phyloP scores from a whole-genome alignment of 2,888 invertebrate species.

The Orthonevra nobilis region DNA sequence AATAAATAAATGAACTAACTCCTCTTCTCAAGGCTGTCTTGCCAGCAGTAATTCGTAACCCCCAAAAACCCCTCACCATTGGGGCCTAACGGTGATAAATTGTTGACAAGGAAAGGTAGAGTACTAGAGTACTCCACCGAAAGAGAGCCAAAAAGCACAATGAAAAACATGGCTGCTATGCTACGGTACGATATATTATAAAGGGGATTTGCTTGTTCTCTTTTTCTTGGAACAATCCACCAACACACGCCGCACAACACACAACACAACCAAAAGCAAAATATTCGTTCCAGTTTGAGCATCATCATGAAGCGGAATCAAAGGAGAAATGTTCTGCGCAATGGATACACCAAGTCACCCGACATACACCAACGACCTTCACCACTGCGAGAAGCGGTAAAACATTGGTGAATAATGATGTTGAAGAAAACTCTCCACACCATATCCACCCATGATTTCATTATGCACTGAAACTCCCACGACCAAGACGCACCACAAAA shows the following conservation, averaged over 20 bases:
- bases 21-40: conserved; percentile 68
- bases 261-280: conserved; percentile 38
- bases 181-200: conserved; percentile 24
- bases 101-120: conserved; percentile 52
- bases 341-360: conserved; percentile 19
- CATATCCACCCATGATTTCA: conserved; percentile 52
- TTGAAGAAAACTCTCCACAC: conserved; percentile 49
- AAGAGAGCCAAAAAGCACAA: conserved; percentile 34
- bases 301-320: neutral
- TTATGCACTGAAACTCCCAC: conserved; percentile 44
- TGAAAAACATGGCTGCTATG: conserved; percentile 32
- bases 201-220: conserved; percentile 16
- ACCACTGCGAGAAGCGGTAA: neutral
- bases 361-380: conserved; percentile 56
- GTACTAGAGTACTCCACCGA: conserved; percentile 16
- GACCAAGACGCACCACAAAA: neutral
- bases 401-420: conserved; percentile 16
- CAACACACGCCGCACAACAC: conserved; percentile 14
- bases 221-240: conserved; percentile 4
- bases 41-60: conserved; percentile 26
- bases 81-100: conserved; percentile 65
- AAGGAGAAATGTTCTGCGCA: conserved; percentile 43
- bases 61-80: conserved; percentile 24
- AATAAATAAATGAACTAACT: conserved; percentile 13
- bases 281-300: conserved; percentile 17